Evolutionary conservation across 92 coral and sea anemone genomes (phyloP).

Genomic region (Siderastrea radians): DNA sequence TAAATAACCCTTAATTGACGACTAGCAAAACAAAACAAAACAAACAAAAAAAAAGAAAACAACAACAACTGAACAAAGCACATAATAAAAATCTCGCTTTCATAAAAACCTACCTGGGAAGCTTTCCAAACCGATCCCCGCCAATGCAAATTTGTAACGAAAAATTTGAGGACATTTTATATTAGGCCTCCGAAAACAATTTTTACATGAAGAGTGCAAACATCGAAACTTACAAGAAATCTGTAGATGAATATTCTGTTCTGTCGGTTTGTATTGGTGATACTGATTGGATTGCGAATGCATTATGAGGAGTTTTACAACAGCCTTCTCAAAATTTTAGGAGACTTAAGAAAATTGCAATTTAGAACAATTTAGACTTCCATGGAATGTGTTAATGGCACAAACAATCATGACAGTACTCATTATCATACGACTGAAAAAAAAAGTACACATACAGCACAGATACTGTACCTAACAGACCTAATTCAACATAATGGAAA

Average conservation of each 20-base stretch:
- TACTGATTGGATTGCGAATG: not conserved
- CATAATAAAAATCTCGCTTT: not conserved
- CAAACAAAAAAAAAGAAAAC: no score
- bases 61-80: not conserved
- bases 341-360: not conserved
- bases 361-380: no score
- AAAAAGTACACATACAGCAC: no score
- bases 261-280: not conserved
- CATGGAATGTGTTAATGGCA: not conserved
- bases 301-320: no score
- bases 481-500: no score
- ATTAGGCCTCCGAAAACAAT: not conserved
- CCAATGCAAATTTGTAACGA: no score
- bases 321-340: not conserved
- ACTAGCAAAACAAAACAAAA: not conserved
- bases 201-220: not conserved
- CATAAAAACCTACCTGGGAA: not conserved
- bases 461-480: no score
- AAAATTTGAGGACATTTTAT: no score
- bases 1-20: slow-evolving; percentile 28
- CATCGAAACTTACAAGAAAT: not conserved
- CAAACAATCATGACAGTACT: not conserved
- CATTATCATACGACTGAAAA: no score
- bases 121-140: slow-evolving; percentile 12
- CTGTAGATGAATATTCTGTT: not conserved